These are phyloP conservation scores for Marisa cornuarietis DNA, from an alignment of 1,140 invertebrate species.

Conservation along the genomic window DNA sequence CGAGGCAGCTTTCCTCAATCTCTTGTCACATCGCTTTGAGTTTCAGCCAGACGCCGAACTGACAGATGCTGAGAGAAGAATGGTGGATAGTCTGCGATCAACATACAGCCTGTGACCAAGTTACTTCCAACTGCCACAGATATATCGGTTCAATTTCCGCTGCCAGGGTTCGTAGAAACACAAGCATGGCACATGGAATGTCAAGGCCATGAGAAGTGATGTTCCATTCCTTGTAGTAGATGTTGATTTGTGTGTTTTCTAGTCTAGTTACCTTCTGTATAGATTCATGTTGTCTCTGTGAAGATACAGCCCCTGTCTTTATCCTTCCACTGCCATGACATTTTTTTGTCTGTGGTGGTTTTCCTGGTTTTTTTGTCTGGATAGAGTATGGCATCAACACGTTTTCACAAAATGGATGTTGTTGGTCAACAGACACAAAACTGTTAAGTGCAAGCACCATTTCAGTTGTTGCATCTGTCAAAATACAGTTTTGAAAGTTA, in stretches of 20 bases:
- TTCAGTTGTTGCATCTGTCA: no score
- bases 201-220: not conserved
- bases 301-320: no score
- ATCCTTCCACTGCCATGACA: no score
- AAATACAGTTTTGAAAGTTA: no score
- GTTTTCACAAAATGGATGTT: no score
- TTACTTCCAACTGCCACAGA: not conserved
- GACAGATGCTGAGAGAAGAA: constrained; percentile 60
- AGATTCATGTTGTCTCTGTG: no score
- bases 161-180: not conserved
- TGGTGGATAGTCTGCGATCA: constrained; percentile 51
- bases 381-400: no score
- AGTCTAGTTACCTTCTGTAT: not conserved
- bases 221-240: not conserved
- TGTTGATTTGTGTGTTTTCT: not conserved
- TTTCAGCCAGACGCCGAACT: constrained; percentile 59
- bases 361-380: no score
- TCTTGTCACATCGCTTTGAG: constrained; percentile 61
- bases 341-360: no score
- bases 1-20: constrained; percentile 50
- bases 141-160: not conserved
- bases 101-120: constrained; percentile 44
- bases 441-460: no score
- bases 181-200: not conserved
- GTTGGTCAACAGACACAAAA: no score